Base-by-base conservation (phyloP, 2,113 vertebrate genomes). In the Cyanistes caeruleus region DNA sequence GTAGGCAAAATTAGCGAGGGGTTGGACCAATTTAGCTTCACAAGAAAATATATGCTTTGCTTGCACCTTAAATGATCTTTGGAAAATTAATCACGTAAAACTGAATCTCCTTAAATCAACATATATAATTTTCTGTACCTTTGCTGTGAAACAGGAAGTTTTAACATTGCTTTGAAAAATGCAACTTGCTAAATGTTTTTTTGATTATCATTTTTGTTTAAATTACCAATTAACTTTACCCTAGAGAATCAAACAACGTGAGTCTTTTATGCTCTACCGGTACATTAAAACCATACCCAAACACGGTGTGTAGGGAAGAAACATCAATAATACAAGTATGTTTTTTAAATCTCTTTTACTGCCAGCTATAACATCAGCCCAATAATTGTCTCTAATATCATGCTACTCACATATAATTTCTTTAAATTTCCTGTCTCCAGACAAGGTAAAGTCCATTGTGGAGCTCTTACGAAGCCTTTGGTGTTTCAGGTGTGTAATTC, bases 1-100 rank as follows among this genome's bases (percentile, higher is more conserved):
- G 96, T 96, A 98, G 96, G 95, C 87, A 97, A 98, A 98, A 98
- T 98, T 98, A 98, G 97, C 30, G 18, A 98, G 70, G 84, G 95
- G 97, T 97, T 73, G 87, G 94, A 97, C 94, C 86, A 74, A 83
- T 97, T 97, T 94, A 94, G 80, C 89, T 43, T 69, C 89, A 83
- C 91, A 95, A 95, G 94, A 96, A 97, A 97, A 98, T 97, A 97
- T 92, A 96, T 87, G 86, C 65, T 95, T 84, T 91, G 76, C 96
- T 98, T 95, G 88, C 81, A 95, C 94, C 94, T 96, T 96, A 96
- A 97, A 91, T 82, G 88, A 87, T 97, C 96, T 97, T 94, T 48
- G 83, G 95, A 89, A 97, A 98, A 97, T 96, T 95, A 96, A 84
- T 97, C 96, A 93, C 23, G 10, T 91, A 75, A 89, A 96, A 92